A percentile compares a stretch with the other conserved stretches of the same genome.
phyloP scores from a whole-genome alignment of 2,888 invertebrate species.

The Hydroisotoma schaefferi region DNA sequence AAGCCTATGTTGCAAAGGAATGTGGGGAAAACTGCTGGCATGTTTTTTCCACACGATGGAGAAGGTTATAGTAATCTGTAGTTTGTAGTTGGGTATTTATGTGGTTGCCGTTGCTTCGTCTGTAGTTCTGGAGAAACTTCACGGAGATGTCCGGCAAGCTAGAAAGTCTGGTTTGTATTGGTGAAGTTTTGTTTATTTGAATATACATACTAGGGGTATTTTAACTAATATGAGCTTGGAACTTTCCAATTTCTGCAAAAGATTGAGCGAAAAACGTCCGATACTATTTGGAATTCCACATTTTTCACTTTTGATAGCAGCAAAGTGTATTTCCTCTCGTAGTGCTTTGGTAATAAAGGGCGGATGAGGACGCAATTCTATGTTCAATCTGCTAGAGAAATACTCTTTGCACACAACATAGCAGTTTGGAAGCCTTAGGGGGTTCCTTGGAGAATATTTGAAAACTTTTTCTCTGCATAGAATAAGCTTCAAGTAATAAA shows the following conservation, averaged over 20 bases:
- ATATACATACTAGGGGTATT: slow-evolving; percentile 40
- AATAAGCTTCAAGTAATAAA: background rate
- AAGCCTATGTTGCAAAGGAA: too few relatives aligned
- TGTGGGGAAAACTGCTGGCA: too few relatives aligned
- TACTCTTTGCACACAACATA: background rate
- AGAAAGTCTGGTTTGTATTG: too few relatives aligned
- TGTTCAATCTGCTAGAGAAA: slow-evolving; percentile 10
- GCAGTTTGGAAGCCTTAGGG: background rate
- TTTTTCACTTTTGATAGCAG: slow-evolving; percentile 48
- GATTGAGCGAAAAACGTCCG: slow-evolving; percentile 48
- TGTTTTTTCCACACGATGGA: too few relatives aligned
- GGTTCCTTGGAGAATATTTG: background rate
- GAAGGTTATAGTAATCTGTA: too few relatives aligned
- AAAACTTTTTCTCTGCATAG: background rate
- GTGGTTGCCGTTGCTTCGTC: too few relatives aligned
- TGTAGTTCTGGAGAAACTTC: too few relatives aligned
- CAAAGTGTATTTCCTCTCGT: slow-evolving; percentile 44
- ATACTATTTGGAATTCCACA: slow-evolving; percentile 45
- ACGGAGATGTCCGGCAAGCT: too few relatives aligned
- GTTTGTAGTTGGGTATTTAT: too few relatives aligned
- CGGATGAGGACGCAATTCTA: slow-evolving; percentile 10
- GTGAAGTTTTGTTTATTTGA: too few relatives aligned
- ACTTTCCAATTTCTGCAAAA: slow-evolving; percentile 49
- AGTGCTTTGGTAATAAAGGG: slow-evolving; percentile 30
- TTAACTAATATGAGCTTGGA: slow-evolving; percentile 48